A percentile compares a stretch with the other conserved stretches of the same genome.
These are phyloP conservation scores for Sminthurinus signatus DNA, from an alignment of 1,140 invertebrate species.

Conservation along the genomic window DNA sequence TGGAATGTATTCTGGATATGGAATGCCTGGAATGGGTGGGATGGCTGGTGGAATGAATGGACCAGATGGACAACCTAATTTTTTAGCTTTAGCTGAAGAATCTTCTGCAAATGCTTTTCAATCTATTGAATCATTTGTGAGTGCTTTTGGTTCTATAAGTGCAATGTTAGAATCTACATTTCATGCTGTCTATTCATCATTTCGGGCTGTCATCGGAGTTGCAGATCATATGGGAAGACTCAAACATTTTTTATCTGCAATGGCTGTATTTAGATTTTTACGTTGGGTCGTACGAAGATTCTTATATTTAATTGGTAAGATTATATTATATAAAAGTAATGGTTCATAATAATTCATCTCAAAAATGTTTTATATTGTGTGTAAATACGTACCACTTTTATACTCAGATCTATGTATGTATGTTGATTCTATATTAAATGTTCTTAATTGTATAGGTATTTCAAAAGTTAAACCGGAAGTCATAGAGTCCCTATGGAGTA, in stretches of 20 bases:
- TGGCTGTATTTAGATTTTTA: constrained; percentile 69
- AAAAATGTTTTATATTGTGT: too few relatives aligned
- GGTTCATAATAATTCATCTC: too few relatives aligned
- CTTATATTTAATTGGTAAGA: constrained; percentile 60
- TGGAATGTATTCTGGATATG: constrained; percentile 43
- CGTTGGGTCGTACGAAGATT: constrained; percentile 73
- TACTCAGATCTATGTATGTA: too few relatives aligned
- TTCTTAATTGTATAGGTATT: constrained; percentile 23
- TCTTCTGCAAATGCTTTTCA: constrained; percentile 85
- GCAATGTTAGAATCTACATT: constrained; percentile 97
- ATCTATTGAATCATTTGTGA: constrained; percentile 85
- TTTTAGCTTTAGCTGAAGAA: constrained; percentile 82
- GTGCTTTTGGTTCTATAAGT: constrained; percentile 83
- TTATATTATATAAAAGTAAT: too few relatives aligned
- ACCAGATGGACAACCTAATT: constrained; percentile 56
- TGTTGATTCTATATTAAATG: too few relatives aligned
- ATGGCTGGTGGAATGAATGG: constrained; percentile 41
- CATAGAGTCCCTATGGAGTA: constrained; percentile 33
- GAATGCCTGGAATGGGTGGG: constrained; percentile 2
- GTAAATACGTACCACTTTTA: too few relatives aligned
- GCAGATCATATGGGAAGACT: constrained; percentile 87
- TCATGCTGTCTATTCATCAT: constrained; percentile 88
- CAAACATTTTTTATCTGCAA: constrained; percentile 73
- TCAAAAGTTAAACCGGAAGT: constrained; percentile 40
- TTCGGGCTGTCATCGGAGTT: constrained; percentile 87